Conservation (phyloP, 2,888 invertebrate species). For the Microctonus aethiopoides region DNA sequence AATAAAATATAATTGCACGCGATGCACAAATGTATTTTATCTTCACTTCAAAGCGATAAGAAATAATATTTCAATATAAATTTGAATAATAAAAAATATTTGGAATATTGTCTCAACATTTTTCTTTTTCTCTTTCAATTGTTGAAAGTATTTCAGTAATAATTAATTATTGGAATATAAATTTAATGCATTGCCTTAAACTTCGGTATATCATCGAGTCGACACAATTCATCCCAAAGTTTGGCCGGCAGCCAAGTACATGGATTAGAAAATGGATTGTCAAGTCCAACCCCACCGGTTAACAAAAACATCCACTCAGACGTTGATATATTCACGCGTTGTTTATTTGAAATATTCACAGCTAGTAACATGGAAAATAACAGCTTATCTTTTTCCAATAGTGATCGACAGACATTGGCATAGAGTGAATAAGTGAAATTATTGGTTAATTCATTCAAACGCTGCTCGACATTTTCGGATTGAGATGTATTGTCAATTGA, state of each 20-base stretch:
- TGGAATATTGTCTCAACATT: background rate
- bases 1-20: background rate
- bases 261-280: conserved; percentile 79
- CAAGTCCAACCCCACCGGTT: conserved; percentile 85
- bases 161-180: background rate
- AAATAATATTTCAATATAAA: background rate
- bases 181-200: conserved; percentile 63
- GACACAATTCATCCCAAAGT: conserved; percentile 84
- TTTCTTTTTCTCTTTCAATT: background rate
- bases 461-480: conserved; percentile 81
- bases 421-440: conserved; percentile 92
- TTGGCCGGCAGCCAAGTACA: conserved; percentile 77
- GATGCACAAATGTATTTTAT: background rate
- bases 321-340: conserved; percentile 70
- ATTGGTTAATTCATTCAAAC: conserved; percentile 79
- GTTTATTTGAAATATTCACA: conserved; percentile 76
- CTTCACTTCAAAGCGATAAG: background rate
- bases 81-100: background rate
- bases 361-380: conserved; percentile 84
- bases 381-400: conserved; percentile 95
- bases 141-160: background rate
- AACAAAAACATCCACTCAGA: conserved; percentile 87
- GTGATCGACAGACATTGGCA: conserved; percentile 89
- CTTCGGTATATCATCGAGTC: conserved; percentile 70
- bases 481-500: conserved; percentile 89